Conservation (phyloP, 2,797 vertebrate genomes). For the Lophotriccus pileatus region DNA sequence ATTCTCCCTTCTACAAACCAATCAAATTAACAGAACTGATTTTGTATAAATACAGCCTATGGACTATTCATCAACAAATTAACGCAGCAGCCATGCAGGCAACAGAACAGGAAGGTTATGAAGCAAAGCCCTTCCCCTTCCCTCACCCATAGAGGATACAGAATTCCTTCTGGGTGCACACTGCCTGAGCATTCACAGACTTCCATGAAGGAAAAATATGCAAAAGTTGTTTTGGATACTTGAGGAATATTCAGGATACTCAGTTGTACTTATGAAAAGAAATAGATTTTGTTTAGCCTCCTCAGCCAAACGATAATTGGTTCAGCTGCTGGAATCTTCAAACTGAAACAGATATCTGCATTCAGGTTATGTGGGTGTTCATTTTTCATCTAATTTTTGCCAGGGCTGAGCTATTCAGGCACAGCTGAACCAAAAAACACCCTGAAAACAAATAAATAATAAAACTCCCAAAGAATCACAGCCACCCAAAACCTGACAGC, state of each 20-base stretch:
- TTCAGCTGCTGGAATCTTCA: background rate
- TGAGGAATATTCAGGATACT: background rate
- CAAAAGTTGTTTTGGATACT: background rate
- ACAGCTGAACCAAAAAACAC: background rate
- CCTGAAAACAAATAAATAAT: background rate
- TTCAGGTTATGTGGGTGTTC: background rate
- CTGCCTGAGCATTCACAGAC: background rate
- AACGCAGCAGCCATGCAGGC: background rate
- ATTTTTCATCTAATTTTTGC: background rate
- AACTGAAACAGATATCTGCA: background rate
- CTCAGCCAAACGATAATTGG: background rate
- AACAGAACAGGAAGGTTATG: background rate
- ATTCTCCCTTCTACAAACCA: background rate
- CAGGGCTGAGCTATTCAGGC: background rate
- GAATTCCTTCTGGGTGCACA: background rate
- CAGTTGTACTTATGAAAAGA: background rate
- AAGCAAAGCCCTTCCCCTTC: background rate
- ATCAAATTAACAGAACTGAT: background rate
- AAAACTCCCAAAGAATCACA: background rate
- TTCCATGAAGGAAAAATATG: background rate
- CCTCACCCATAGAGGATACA: background rate
- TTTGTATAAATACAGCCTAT: background rate
- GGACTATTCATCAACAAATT: background rate
- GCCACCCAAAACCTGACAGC: background rate
- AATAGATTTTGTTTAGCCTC: background rate